phyloP scores from a whole-genome alignment of 2,797 vertebrate genomes.

The Halcyon smyrnensis region DNA sequence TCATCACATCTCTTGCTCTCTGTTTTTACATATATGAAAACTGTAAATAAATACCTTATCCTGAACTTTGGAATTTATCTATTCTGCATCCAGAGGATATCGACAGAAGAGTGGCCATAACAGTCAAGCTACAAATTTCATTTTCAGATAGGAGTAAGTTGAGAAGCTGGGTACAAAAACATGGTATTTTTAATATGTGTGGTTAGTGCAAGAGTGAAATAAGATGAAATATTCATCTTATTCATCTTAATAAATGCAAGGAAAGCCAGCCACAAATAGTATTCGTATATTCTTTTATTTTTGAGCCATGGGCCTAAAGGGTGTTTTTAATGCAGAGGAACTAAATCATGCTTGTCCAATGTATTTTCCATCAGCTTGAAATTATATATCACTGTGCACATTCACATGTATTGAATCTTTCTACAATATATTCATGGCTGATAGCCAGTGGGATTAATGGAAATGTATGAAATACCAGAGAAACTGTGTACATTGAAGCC shows the following conservation, averaged over 20 bases:
- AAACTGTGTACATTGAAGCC: neutral
- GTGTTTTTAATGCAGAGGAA: slow-evolving; percentile 70
- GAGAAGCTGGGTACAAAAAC: slow-evolving; percentile 44
- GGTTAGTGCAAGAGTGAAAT: slow-evolving; percentile 44
- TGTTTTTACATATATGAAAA: neutral
- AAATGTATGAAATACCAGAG: neutral
- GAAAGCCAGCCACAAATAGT: slow-evolving; percentile 63
- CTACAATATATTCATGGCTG: slow-evolving; percentile 10
- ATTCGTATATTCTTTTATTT: slow-evolving; percentile 61
- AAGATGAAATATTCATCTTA: slow-evolving; percentile 64
- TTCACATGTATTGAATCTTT: neutral
- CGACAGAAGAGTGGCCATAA: neutral
- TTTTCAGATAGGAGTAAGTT: slow-evolving; percentile 43
- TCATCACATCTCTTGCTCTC: neutral
- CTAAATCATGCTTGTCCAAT: slow-evolving; percentile 49
- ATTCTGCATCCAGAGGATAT: neutral
- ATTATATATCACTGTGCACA: slow-evolving; percentile 23
- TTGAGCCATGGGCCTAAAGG: slow-evolving; percentile 37
- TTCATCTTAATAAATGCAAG: slow-evolving; percentile 51
- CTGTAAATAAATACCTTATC: neutral
- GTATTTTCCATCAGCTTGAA: slow-evolving; percentile 62
- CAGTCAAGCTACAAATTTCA: slow-evolving; percentile 44
- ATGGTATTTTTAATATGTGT: slow-evolving; percentile 61
- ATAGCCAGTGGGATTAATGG: neutral
- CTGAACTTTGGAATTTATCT: slow-evolving; percentile 14